phyloP scores from a whole-genome alignment of 2,888 invertebrate species.

The Lamproptera curius region DNA sequence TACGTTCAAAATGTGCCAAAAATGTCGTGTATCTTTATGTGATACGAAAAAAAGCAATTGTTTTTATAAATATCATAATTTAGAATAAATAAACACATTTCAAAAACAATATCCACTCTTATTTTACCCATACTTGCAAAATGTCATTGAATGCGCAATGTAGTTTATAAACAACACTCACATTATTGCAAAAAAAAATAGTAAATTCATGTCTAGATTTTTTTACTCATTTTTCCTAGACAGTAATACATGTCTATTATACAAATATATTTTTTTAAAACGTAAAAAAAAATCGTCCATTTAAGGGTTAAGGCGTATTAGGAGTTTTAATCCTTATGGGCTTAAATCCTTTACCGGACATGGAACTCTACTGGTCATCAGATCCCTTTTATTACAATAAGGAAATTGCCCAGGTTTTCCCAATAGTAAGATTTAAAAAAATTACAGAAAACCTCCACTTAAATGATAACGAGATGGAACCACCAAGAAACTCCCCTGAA shows the following conservation, averaged over 20 bases:
- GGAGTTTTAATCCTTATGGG: too few relatives aligned
- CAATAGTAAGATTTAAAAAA: too few relatives aligned
- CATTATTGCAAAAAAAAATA: conserved; percentile 30
- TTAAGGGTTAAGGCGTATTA: conserved; percentile 27
- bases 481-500: not conserved
- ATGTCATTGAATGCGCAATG: conserved; percentile 33
- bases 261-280: too few relatives aligned
- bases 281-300: conserved; percentile 29
- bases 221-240: conserved; percentile 33
- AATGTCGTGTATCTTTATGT: conserved; percentile 38
- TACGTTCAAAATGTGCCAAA: conserved; percentile 37
- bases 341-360: too few relatives aligned
- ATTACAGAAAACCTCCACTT: too few relatives aligned
- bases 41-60: conserved; percentile 38
- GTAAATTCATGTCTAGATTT: conserved; percentile 33
- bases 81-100: conserved; percentile 33
- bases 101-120: conserved; percentile 32
- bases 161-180: conserved; percentile 35
- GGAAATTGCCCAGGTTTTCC: too few relatives aligned
- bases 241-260: conserved; percentile 28
- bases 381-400: too few relatives aligned
- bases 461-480: too few relatives aligned
- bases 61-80: conserved; percentile 37
- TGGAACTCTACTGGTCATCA: too few relatives aligned
- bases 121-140: conserved; percentile 35